Base-by-base conservation (phyloP, 2,797 vertebrate species). In the Sphenopsis melanotis region DNA sequence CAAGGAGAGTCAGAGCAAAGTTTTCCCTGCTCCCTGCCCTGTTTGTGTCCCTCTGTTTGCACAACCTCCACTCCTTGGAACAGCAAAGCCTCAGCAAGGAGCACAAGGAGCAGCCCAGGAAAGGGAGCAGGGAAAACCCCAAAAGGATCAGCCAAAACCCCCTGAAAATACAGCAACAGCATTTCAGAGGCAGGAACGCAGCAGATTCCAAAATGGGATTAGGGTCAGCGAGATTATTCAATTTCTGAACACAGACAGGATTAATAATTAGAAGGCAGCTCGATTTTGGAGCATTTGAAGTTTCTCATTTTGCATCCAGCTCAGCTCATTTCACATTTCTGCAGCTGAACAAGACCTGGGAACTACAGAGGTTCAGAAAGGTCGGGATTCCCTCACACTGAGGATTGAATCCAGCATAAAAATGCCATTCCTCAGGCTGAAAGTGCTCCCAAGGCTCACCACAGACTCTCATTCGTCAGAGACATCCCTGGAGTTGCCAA, bases 311-410 rank as follows among this genome's bases (percentile, higher is more conserved):
- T 47, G 57, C 78, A 59, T 9, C 10, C 46, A 34, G 37, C 68
- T 64, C 0, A 78, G 53, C 37, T 29, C 61, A 2, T 15, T n/a
- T 46, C 36, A 7, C 0, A 1, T 42, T 14, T 21, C 47, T 9
- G 1, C 32, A 75, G 3, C 1, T 2, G 2, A 46, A 53, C 34
- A 18, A 34, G 18, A 29, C 10, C n/a, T 12, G 24, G 63, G 50
- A 52, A 26, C 6, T 2, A 1, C 1, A 2, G 37, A 7, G 29
- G 52, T 1, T 50, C 30, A 6, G 52, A 24, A 41, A 27, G 42
- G 30, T 6, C 1, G 16, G 24, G 30, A 59, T 15, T 20, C 60
- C 83, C 86, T 47, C 41, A 1, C 42, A 0, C 3, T 0, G 26
- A 79, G 30, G 9, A 50, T 64, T 0, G 12, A 57, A 53, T 13